phyloP scores from a whole-genome alignment of 2,888 invertebrate genomes.

The Euclidia mi region DNA sequence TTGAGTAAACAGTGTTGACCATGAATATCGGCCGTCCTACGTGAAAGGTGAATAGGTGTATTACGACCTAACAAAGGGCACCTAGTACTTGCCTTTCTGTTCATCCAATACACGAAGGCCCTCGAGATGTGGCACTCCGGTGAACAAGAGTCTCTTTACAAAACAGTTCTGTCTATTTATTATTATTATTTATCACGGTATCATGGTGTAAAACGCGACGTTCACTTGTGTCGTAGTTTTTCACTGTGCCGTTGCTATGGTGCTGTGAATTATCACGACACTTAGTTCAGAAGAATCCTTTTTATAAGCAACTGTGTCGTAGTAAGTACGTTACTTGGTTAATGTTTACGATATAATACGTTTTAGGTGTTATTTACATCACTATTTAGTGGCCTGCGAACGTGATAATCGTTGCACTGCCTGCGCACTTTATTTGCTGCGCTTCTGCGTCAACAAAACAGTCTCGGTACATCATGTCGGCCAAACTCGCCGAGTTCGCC shows the following conservation, averaged over 20 bases:
- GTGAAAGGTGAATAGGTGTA: constrained; percentile 65
- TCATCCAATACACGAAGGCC: constrained; percentile 87
- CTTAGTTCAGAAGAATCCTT: constrained; percentile 55
- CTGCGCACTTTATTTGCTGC: constrained; percentile 87
- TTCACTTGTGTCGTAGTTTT: constrained; percentile 83
- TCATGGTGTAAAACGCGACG: constrained; percentile 77
- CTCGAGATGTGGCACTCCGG: constrained; percentile 78
- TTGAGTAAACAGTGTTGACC: constrained; percentile 73
- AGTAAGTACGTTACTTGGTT: constrained; percentile 66
- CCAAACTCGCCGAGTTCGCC: constrained; percentile 59
- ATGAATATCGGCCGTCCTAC: constrained; percentile 61
- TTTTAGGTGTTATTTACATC: constrained; percentile 84
- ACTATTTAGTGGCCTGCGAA: constrained; percentile 84
- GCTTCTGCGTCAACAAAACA: constrained; percentile 88
- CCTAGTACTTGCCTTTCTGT: constrained; percentile 85
- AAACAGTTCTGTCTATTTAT: constrained; percentile 63
- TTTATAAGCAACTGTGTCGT: constrained; percentile 42
- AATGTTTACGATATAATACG: constrained; percentile 77
- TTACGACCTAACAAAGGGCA: constrained; percentile 74
- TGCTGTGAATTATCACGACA: constrained; percentile 72
- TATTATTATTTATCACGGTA: constrained; percentile 75
- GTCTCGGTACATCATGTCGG: constrained; percentile 57
- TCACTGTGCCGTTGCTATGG: constrained; percentile 81
- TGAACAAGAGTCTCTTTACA: constrained; percentile 70
- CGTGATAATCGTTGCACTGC: constrained; percentile 87